Base-by-base conservation (phyloP, 2,797 vertebrate species). In the Apogon talboti region DNA sequence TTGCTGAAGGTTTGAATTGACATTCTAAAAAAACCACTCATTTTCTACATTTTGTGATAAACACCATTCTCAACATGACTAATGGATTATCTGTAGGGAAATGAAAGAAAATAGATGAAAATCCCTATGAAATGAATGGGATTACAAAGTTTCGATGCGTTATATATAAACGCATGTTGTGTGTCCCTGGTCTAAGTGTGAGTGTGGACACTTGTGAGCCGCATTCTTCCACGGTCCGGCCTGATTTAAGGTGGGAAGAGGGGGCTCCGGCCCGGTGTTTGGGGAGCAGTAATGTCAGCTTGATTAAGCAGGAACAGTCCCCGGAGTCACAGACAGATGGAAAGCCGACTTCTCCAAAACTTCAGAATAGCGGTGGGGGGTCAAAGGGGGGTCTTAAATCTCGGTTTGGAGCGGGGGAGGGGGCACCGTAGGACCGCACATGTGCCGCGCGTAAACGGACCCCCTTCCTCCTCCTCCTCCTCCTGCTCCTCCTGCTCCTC, bases 281-380 rank as follows among this genome's bases (percentile, higher is more conserved):
- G 78, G 81, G 87, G 87, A 89, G 86, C 84, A 59, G 87, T 93
- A 92, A 93, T 55, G 58, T 91, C 46, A 70, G 92, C 91, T 86
- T 89, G 91, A 94, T 93, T 93, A 90, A 80, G 61, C 93, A 91
- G 82, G 65, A 86, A 93, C 81, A 81, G 80, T 64, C 79, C 55
- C 51, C 38, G 50, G 76, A 61, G 84, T 62, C 28, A 35, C 78
- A 53, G 88, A 87, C 93, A 93, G 92, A 94, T 94, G 93, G 93
- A 92, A 63, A 83, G 61, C 76, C 42, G 73, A 50, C 74, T 83
- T 74, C 46, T 70, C 51, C 66, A 71, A 41, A 67, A 63, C n/a
- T 46, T 28, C 30, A 18, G 61, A 52, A 46, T n/a, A 47, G 65
- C 60, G 37, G 55, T 10, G 3, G 15, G 55, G 63, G 63, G 67